Percentiles rank a stretch among this genome's conserved stretches.
Evolutionary conservation across 2,113 vertebrate genomes (phyloP).

Genomic region (Lathamus discolor): DNA sequence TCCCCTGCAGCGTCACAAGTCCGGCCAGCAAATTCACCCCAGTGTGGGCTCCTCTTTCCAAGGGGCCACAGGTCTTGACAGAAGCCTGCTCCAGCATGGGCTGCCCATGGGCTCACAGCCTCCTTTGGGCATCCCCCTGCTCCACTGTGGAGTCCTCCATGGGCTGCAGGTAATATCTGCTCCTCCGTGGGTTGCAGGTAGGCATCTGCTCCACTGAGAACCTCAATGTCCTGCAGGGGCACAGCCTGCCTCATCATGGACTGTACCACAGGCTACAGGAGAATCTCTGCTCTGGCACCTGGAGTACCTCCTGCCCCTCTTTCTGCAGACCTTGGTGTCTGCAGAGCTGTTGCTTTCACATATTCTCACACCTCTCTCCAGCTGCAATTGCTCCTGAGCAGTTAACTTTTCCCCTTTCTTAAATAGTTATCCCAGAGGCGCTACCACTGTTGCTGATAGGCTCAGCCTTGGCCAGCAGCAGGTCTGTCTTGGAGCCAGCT

Average conservation of each 20-base stretch:
- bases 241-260: not conserved
- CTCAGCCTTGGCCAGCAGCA: fast-evolving
- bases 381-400: not conserved
- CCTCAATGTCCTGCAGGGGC: not conserved
- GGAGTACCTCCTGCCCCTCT: not conserved
- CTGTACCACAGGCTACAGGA: not conserved
- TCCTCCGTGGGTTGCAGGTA: not conserved
- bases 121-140: not conserved
- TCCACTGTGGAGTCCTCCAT: not conserved
- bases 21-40: not conserved
- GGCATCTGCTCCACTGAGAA: not conserved
- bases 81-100: not conserved
- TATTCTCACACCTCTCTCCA: not conserved
- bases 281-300: not conserved
- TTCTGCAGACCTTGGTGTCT: not conserved
- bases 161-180: not conserved
- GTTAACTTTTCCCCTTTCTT: not conserved
- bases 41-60: not conserved
- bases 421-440: not conserved
- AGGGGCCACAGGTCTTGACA: not conserved
- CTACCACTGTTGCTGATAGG: fast-evolving
- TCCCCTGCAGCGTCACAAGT: not conserved
- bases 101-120: not conserved
- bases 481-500: fast-evolving
- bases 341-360: not conserved